These are phyloP conservation scores for Martes martes DNA, from an alignment of 2,113 vertebrate genomes.

Conservation along the genomic window DNA sequence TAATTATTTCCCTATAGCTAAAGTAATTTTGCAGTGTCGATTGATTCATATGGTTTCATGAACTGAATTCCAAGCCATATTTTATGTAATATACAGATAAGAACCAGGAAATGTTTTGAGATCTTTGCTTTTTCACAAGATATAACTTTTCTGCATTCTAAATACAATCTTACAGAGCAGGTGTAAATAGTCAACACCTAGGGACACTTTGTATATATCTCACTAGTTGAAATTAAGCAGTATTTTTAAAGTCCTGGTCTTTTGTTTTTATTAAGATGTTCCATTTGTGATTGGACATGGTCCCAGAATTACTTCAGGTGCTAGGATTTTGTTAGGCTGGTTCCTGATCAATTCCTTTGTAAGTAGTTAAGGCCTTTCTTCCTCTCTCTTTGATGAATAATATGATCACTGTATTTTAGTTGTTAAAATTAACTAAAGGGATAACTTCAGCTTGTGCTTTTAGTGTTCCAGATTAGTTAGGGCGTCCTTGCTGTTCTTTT, in stretches of 20 bases:
- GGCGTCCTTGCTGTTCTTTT: not conserved
- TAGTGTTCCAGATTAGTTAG: not conserved
- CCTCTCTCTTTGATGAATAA: not conserved
- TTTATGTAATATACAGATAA: not conserved
- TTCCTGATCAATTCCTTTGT: not conserved
- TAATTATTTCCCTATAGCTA: not conserved
- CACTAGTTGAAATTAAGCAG: not conserved
- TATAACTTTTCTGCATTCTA: not conserved
- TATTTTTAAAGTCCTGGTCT: not conserved
- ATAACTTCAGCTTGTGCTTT: not conserved
- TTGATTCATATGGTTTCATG: not conserved
- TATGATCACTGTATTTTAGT: not conserved
- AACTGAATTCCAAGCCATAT: not conserved
- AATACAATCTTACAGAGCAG: not conserved
- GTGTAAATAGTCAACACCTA: not conserved
- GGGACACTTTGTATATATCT: not conserved
- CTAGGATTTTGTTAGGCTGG: not conserved
- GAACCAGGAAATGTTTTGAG: not conserved
- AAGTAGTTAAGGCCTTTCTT: not conserved
- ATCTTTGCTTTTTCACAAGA: not conserved
- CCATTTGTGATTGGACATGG: not conserved
- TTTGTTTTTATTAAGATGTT: not conserved
- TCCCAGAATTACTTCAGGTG: not conserved
- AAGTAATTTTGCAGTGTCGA: not conserved
- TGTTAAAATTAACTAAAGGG: not conserved